Percentiles rank a stretch among this genome's conserved stretches.
These are phyloP conservation scores for Hirtodrosophila duncani DNA, from an alignment of 2,888 invertebrate species.

Conservation along the genomic window DNA sequence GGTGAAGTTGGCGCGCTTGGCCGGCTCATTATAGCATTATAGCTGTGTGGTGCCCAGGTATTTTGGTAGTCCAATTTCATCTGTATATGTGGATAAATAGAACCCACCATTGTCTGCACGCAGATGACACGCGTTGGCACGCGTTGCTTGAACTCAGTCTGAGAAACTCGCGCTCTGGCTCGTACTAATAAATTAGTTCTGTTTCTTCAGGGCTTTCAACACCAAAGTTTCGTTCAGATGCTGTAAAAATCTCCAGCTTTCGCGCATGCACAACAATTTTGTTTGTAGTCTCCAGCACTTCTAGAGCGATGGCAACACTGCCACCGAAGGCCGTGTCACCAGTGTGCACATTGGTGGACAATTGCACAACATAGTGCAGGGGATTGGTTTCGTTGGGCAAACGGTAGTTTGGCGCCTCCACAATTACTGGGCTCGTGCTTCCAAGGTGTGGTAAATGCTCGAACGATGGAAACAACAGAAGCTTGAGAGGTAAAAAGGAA, in stretches of 20 bases:
- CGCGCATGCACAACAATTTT: constrained; percentile 67
- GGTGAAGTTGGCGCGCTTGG: constrained; percentile 84
- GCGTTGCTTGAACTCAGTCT: constrained; percentile 76
- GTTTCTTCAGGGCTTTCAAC: constrained; percentile 4
- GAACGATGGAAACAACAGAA: constrained; percentile 50
- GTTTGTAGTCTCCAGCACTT: constrained; percentile 34
- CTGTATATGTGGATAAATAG: constrained; percentile 80
- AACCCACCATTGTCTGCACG: constrained; percentile 83
- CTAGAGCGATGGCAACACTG: constrained; percentile 55
- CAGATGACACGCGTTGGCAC: constrained; percentile 81
- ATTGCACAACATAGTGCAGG: constrained; percentile 78
- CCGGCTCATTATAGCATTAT: constrained; percentile 84
- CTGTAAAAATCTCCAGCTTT: constrained; percentile 41
- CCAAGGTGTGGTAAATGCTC: constrained; percentile 34
- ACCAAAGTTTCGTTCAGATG: constrained; percentile 33
- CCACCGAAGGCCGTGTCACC: constrained; percentile 62
- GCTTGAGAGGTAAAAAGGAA: no score
- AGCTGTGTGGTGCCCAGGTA: constrained; percentile 84
- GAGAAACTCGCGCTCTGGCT: constrained; percentile 65
- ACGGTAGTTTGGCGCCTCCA: constrained; percentile 75
- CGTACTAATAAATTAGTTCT: constrained; percentile 1
- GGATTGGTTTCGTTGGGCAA: constrained; percentile 81
- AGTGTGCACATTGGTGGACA: constrained; percentile 67
- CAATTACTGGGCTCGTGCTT: no score
- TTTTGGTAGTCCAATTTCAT: constrained; percentile 50